Evolutionary conservation across 2,113 vertebrate genomes (phyloP), one percentile per base, ranked within the genome.

Genomic region (Callithrix jacchus): DNA sequence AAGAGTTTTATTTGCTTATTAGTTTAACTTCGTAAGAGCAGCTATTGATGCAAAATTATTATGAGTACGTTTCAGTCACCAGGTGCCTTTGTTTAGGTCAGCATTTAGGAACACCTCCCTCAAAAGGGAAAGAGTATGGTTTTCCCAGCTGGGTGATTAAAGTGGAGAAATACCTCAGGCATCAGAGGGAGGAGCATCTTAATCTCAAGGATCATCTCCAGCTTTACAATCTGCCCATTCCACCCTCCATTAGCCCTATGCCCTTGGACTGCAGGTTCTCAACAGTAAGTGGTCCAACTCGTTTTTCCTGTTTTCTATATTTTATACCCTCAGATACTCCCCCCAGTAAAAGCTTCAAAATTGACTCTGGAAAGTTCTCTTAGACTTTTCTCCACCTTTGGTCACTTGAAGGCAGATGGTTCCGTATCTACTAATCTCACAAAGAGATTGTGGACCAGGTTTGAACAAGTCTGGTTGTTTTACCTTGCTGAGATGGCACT

Each of bases 261-360:
- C 49, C 80, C 93, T 25, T 2, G 92, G 23, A 81, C 35, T 66
- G 66, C 91, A 80, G 37, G 79, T 68, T 90, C 88, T 91, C 93
- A 82, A 42, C 71, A 80, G 73, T 5, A 92, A 93, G 92, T 80
- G 45, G 66, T 16, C 73, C 16, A 58, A 97, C 98, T 95, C 1
- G 98, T 98, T 97, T 95, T 97, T 98, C 98, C 84, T 30, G 97
- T 97, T 97, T 96, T 49, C 83, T 92, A 49, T 56, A 47, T 87
- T 97, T 95, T 95, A 94, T 18, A 85, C 87, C 52, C 56, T 87
- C 66, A 93, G 94, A 76, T 64, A 42, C 18, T 93, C 30, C 42
- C 54, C 70, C 58, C 23, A 76, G 58, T 42, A 56, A 79, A 73
- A 82, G 58, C 85, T 93, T 94, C 79, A 86, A 96, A 91, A 93